These are phyloP conservation scores for Cardiocondyla obscurior DNA, from an alignment of 1,140 invertebrate genomes.

Conservation along the genomic window DNA sequence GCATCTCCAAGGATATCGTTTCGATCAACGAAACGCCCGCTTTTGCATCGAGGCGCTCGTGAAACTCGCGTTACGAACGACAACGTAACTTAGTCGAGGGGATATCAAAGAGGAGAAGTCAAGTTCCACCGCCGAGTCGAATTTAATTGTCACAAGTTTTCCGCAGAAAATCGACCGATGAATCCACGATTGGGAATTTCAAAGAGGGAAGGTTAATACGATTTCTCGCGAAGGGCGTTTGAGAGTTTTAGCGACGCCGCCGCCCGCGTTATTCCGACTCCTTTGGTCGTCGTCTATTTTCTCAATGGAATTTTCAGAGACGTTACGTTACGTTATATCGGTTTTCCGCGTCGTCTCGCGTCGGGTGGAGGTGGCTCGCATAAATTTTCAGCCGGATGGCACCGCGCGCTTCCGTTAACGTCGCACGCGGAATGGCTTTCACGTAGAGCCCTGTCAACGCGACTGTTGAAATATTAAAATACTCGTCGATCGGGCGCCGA, in stretches of 20 bases:
- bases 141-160: slow-evolving; percentile 21
- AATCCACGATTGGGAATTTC: slow-evolving; percentile 1
- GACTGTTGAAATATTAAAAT: slow-evolving; percentile 53
- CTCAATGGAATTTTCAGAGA: slow-evolving; percentile 28
- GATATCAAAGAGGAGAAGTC: neutral
- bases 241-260: neutral
- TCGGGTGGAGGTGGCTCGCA: slow-evolving; percentile 33
- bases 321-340: slow-evolving; percentile 11
- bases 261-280: neutral
- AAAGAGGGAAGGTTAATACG: too few relatives aligned
- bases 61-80: slow-evolving; percentile 8
- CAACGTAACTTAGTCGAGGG: slow-evolving; percentile 22
- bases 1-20: neutral
- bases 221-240: neutral
- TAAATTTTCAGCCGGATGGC: slow-evolving; percentile 56
- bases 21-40: neutral
- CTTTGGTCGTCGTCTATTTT: neutral
- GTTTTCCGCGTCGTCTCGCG: slow-evolving; percentile 18
- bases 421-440: slow-evolving; percentile 28
- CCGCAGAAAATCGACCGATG: neutral
- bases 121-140: neutral
- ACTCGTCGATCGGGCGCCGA: slow-evolving; percentile 27
- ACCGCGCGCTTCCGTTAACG: slow-evolving; percentile 36
- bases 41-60: neutral
- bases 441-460: slow-evolving; percentile 37